A percentile compares a stretch with the other conserved stretches of the same genome.
These are phyloP conservation scores for Cynoglossus semilaevis DNA, from an alignment of 2,113 vertebrate species.

Conservation along the genomic window DNA sequence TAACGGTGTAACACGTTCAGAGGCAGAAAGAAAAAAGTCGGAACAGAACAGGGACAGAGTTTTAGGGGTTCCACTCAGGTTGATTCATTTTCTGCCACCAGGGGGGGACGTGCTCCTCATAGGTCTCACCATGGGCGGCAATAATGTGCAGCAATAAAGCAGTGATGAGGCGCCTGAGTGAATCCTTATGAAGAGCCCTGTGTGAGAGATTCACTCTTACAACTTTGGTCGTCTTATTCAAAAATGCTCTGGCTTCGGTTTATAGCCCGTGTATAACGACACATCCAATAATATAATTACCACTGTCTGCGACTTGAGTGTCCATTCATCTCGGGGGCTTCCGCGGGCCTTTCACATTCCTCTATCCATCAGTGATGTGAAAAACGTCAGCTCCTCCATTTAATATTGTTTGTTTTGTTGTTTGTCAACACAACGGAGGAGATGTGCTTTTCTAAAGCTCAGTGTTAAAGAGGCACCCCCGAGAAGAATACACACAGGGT, in stretches of 20 bases:
- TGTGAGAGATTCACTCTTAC: conserved; percentile 54
- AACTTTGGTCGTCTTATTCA: conserved; percentile 53
- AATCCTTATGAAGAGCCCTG: conserved; percentile 60
- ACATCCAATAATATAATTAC: conserved; percentile 66
- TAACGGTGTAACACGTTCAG: conserved; percentile 48
- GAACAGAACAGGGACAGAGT: conserved; percentile 36
- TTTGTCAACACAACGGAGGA: conserved; percentile 81
- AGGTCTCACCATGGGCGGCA: conserved; percentile 33
- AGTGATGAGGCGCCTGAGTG: conserved; percentile 56
- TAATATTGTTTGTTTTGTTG: conserved; percentile 81
- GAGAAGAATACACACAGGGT: conserved; percentile 80
- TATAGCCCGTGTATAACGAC: conserved; percentile 58
- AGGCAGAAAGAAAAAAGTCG: conserved; percentile 17
- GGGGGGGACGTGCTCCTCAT: conserved; percentile 67
- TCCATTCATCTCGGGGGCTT: conserved; percentile 55
- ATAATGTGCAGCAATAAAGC: conserved; percentile 59
- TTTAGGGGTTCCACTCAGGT: conserved; percentile 22
- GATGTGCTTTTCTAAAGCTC: conserved; percentile 79
- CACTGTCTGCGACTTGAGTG: conserved; percentile 61
- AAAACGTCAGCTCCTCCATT: conserved; percentile 74
- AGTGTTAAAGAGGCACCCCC: conserved; percentile 77
- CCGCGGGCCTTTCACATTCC: conserved; percentile 57
- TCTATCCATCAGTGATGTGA: conserved; percentile 74
- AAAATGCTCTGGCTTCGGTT: conserved; percentile 50
- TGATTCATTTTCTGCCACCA: conserved; percentile 64